These are phyloP conservation scores for Trididemnum miniatum DNA, from an alignment of 23 tunicate genomes.

Conservation along the genomic window DNA sequence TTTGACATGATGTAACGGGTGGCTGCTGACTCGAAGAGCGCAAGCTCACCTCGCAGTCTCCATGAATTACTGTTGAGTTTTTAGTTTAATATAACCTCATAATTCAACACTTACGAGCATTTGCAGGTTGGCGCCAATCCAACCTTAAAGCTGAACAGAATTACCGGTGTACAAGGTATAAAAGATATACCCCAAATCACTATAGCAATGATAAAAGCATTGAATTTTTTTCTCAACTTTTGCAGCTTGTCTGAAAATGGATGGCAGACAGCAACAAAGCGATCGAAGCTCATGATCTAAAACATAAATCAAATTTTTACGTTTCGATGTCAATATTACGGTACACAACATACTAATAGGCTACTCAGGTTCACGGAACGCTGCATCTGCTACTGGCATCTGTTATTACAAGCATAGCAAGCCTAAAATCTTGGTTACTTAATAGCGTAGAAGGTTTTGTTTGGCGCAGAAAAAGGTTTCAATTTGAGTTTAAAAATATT, in stretches of 20 bases:
- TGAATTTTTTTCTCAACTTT: conserved; percentile 29
- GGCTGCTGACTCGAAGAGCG: too few species aligned
- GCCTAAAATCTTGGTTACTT: too few species aligned
- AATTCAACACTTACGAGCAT: conserved; percentile 45
- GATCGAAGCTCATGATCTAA: conserved; percentile 74
- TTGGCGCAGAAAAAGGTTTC: too few species aligned
- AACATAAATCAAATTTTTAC: conserved; percentile 11
- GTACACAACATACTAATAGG: too few species aligned
- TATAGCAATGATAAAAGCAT: conserved; percentile 39
- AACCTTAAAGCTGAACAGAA: conserved; percentile 38
- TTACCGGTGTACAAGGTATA: conserved; percentile 50
- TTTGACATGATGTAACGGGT: too few species aligned
- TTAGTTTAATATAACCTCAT: neutral
- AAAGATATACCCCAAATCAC: conserved; percentile 52
- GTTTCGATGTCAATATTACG: too few species aligned
- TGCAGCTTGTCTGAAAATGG: conserved; percentile 50
- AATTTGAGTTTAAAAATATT: too few species aligned
- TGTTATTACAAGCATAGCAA: too few species aligned
- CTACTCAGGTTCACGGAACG: too few species aligned
- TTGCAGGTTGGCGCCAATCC: conserved; percentile 58
- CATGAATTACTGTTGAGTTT: neutral
- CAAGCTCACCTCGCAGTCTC: neutral
- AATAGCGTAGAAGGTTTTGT: too few species aligned
- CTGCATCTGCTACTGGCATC: too few species aligned
- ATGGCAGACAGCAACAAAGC: conserved; percentile 87